A percentile compares a stretch with the other conserved stretches of the same genome.
Conservation (phyloP, 2,113 vertebrate genomes). For the Macrotis lagotis region DNA sequence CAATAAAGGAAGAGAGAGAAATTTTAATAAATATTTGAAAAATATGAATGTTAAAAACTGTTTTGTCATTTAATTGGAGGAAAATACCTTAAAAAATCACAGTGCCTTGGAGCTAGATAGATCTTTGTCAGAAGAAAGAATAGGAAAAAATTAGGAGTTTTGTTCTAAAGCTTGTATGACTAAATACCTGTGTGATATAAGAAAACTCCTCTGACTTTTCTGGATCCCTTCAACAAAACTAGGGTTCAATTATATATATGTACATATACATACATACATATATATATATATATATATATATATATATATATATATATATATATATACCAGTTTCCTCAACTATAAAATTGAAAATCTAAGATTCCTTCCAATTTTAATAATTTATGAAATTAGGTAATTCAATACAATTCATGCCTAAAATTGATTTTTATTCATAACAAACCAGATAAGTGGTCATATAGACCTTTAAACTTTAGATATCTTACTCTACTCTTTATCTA, state of each 20-base stretch:
- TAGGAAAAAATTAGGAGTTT: neutral
- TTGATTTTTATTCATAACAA: neutral
- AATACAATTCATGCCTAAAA: neutral
- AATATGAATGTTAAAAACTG: too few relatives aligned
- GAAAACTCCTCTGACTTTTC: neutral
- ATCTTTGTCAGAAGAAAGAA: neutral
- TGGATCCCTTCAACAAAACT: neutral
- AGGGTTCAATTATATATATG: neutral
- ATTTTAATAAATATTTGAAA: too few relatives aligned
- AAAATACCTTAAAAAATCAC: too few relatives aligned
- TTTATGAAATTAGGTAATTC: neutral
- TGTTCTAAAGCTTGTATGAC: too few relatives aligned
- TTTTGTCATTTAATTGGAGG: too few relatives aligned
- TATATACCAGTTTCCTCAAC: neutral
- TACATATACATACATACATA: too few relatives aligned
- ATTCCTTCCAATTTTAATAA: neutral
- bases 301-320: too few relatives aligned
- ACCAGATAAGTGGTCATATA: neutral
- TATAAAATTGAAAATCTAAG: neutral
- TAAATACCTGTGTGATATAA: neutral
- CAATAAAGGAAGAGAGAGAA: too few relatives aligned
- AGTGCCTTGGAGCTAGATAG: neutral
- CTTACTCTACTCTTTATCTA: neutral
- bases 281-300: too few relatives aligned
- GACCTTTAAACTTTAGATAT: neutral